Evolutionary conservation across 35 echinoderm and acorn worm species (phyloP), one percentile per base, ranked within the genome.

Genomic region (Heliocidaris erythrogramma): DNA sequence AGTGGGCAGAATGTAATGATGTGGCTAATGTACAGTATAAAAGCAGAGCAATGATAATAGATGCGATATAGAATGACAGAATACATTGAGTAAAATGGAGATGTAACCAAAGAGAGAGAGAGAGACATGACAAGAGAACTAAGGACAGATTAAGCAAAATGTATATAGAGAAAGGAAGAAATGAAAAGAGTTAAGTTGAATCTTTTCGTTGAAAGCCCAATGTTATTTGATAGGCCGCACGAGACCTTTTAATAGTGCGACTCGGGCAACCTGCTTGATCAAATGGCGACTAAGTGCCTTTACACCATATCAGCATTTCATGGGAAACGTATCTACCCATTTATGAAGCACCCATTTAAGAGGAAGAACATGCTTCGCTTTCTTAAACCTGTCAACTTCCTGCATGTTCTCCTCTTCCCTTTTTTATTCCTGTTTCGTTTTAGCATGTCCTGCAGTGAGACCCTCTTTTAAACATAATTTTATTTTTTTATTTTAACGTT

Each of bases 231-330:
- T 78, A 78, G 65, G 65, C 65, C 65, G 7, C 65, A 78, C 65
- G 65, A 78, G 65, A 78, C 65, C 18, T n/a, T 78, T 78, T 78
- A 78, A 78, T 78, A 78, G 17, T 78, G 17, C 65, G 65, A 78
- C 65, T 78, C 65, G 65, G 65, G 65, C 65, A 78, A 78, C 65
- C 65, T 78, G 65, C 65, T 78, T 78, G 65, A 78, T 78, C 65
- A 78, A 78, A 78, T 78, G 65, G 65, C 65, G 65, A 78, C 65
- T 78, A 78, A 78, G 65, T 78, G 65, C 65, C 65, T 78, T 78
- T 78, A 78, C 65, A 78, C 65, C 65, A 78, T 78, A 78, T 78
- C 65, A 78, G 65, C 65, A 78, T 78, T 78, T 78, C 65, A 78
- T 18, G 27, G 65, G 65, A 78, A 78, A 78, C 65, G 8, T 56